Base-by-base conservation (phyloP, 2,888 invertebrate genomes). In the Aphidoletes aphidimyza region DNA sequence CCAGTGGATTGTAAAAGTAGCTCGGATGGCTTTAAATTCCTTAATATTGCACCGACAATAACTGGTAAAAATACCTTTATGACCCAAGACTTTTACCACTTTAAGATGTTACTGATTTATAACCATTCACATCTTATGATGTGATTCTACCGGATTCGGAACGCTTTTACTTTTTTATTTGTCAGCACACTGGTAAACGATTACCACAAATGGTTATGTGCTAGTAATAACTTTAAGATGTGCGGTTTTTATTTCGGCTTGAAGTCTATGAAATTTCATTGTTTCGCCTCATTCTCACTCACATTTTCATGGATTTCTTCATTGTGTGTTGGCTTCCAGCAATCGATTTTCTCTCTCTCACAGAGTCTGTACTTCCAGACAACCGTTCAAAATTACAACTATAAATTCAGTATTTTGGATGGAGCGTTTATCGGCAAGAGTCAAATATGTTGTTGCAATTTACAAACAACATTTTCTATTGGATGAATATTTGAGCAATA, bases 31-130 rank as follows among this genome's bases (percentile, higher is more conserved):
- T 30, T 30, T 9, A 30, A 69, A 69, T 69, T 69, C 14, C 69
- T 69, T 14, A 30, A 69, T 30, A 30, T 69, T 69, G 69, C 8
- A 69, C 8, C n/a, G 34, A 69, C 8, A 47, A 54, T 6, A 22
- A 30, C 69, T 30, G 34, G 30, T 14, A 0, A 30, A n/a, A 69
- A 30, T 69, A 69, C 69, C 69, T 69, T 69, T 69, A 69, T 30
- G 69, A 69, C 22, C 34, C 26, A 2, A 22, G 22, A 54, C 22
- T 54, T 54, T 54, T 54, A 54, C 54, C 8, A 14, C 69, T 22
- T 26, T 54, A 69, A 30, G 69, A 69, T 69, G 30, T 1, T n/a
- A 14, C 69, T 69, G 69, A 69, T 69, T 69, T 69, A 69, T 69
- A 30, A 69, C 69, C 69, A 69, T 69, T 30, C n/a, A 54, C 54